Base-by-base conservation (phyloP, 2,888 invertebrate species). In the Oxycera nigricornis region DNA sequence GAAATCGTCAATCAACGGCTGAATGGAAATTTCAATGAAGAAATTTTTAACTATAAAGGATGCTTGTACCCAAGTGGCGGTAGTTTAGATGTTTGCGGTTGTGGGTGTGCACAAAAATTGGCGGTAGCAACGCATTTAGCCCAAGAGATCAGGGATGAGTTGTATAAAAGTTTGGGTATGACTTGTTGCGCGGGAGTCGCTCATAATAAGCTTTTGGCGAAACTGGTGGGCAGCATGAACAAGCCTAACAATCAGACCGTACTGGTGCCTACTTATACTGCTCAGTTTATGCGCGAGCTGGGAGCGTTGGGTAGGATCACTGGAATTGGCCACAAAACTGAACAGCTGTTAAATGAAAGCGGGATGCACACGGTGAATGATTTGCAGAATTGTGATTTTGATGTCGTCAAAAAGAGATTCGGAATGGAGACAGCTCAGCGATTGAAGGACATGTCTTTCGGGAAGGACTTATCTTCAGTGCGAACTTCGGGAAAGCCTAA, bases 181-280 rank as follows among this genome's bases (percentile, higher is more conserved):
- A 94, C 94, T 1, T 90, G 91, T 79, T 93, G 94, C 86, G 94
- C 94, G 39, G 95, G 95, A 65, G 89, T 95, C 76, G 91, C 92
- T 35, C 92, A 94, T 80, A 95, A 95, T 83, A 95, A 95, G 85
- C 84, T 95, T 75, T 83, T 95, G 81, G 92, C 95, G 1, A 95
- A 95, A 86, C 85, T 95, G 77, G 91, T 89, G 62, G 91, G 92
- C 77, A 87, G 89, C 46, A 85, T 89, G 77, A 88, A 93, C 81
- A 94, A 94, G 83, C 95, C 95, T 4, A 91, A 94, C 83, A 90
- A 94, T 81, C 95, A 95, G 84, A 94, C 94, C 0, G 88, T 91
- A 28, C 86, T 94, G 77, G 91, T 90, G 77, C 93, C 95, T 3
- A 90, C 90, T 77, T 88, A 89, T 80, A 90, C 89, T 7, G 84